phyloP scores from a whole-genome alignment of 2,797 vertebrate species.

The Catostomus latipinnis region DNA sequence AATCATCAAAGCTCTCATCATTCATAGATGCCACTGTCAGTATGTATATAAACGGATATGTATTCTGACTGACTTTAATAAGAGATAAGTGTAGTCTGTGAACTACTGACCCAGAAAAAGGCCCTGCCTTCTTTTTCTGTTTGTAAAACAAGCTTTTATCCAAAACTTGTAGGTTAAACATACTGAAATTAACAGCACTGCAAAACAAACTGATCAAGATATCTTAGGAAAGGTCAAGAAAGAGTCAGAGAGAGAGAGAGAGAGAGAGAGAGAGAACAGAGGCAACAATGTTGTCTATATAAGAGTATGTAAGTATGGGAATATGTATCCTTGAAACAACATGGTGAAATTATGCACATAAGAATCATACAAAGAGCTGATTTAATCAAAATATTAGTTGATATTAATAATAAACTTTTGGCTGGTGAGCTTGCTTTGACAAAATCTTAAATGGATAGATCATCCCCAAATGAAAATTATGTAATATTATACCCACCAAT shows the following conservation, averaged over 20 bases:
- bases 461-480: no score
- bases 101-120: neutral
- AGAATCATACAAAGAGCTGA: no score
- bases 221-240: slow-evolving; percentile 6
- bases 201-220: slow-evolving; percentile 4
- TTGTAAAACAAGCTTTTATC: slow-evolving; percentile 12
- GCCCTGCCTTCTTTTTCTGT: neutral
- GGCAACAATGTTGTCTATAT: no score
- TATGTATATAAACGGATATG: neutral
- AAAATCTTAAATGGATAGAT: no score
- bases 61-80: neutral
- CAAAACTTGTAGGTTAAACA: neutral
- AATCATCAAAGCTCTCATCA: slow-evolving; percentile 12
- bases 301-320: neutral
- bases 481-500: no score
- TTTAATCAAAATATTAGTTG: no score
- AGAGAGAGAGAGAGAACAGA: neutral
- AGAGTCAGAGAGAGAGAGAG: slow-evolving; percentile 1
- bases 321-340: neutral
- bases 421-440: no score
- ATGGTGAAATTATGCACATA: neutral
- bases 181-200: slow-evolving; percentile 4
- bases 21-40: neutral
- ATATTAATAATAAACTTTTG: no score
- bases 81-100: neutral